Base-by-base conservation (phyloP, 1,140 invertebrate species). In the Zaprionus davidi region DNA sequence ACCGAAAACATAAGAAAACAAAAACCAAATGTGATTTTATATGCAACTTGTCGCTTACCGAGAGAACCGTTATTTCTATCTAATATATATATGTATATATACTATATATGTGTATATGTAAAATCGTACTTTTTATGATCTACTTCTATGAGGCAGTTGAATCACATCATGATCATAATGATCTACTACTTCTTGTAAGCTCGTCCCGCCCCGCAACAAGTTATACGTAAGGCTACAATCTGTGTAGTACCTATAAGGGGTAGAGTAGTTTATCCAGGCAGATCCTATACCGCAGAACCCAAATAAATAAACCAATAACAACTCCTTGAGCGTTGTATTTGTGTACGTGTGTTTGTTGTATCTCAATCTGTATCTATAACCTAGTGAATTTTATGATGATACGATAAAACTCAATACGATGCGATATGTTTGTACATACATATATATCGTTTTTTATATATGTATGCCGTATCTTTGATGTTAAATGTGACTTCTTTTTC, bases 11-110 rank as follows among this genome's bases (percentile, higher is more conserved):
- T 46, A 49, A 66, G 31, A 56, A 22, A 28, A 44, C n/a, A 49
- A 78, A 68, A 24, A 38, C 58, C 56, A 70, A 71, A 80, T 80
- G 78, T 80, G 78, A 80, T 80, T 71, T 62, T 76, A 66, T 46
- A 63, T 58, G 71, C 60, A 65, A 76, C 36, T 69, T 79, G 49
- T 63, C 34, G 41, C 62, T 31, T 53, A 53, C 22, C 36, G 38
- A 53, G 51, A 59, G 57, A 36, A 71, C 28, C 24, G 11, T 20
- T 36, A 22, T 58, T 69, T 51, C 44, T 17, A 60, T 53, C 34
- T 70, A 46, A 34, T 17, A 59, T 26, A 26, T 17, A 17, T 56
- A 76, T 53, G 20, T 51, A 66, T 34, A 76, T 13, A 74, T 24
- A 34, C 62, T 11, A 22, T 41, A 68, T 31, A 34, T 31, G 46